phyloP scores from a whole-genome alignment of 2,797 vertebrate genomes.

The Kryptolebias ocellatus region DNA sequence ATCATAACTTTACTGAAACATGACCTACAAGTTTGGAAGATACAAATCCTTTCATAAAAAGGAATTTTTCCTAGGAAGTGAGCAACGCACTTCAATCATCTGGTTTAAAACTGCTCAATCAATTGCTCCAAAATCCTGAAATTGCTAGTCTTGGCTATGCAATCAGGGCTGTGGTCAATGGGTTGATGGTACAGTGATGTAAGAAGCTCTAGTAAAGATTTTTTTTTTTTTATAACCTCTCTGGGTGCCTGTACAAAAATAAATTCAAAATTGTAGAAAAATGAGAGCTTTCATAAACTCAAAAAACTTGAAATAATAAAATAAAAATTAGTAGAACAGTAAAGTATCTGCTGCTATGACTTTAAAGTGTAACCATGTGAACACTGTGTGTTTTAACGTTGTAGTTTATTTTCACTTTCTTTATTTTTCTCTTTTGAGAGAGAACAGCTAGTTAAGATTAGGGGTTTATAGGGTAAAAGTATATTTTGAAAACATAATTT shows the following conservation, averaged over 20 bases:
- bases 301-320: slow-evolving; percentile 9
- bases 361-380: background rate
- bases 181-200: slow-evolving; percentile 71
- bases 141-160: slow-evolving; percentile 66
- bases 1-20: slow-evolving; percentile 35
- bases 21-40: slow-evolving; percentile 52
- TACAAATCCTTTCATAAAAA: slow-evolving; percentile 40
- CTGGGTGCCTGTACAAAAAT: slow-evolving; percentile 20
- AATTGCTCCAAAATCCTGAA: slow-evolving; percentile 70
- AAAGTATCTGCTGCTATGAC: slow-evolving; percentile 1
- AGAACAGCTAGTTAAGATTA: too few relatives aligned
- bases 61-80: slow-evolving; percentile 39
- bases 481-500: too few relatives aligned
- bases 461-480: too few relatives aligned
- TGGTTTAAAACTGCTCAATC: slow-evolving; percentile 60
- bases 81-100: slow-evolving; percentile 53
- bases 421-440: too few relatives aligned
- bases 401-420: slow-evolving; percentile 6
- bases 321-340: slow-evolving; percentile 34
- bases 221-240: slow-evolving; percentile 45
- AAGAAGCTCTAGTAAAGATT: slow-evolving; percentile 50
- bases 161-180: slow-evolving; percentile 72
- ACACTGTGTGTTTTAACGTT: too few relatives aligned
- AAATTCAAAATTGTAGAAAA: background rate
- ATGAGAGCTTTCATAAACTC: background rate